Evolutionary conservation across 2,888 invertebrate genomes (phyloP).

Genomic region (Axea sp.): DNA sequence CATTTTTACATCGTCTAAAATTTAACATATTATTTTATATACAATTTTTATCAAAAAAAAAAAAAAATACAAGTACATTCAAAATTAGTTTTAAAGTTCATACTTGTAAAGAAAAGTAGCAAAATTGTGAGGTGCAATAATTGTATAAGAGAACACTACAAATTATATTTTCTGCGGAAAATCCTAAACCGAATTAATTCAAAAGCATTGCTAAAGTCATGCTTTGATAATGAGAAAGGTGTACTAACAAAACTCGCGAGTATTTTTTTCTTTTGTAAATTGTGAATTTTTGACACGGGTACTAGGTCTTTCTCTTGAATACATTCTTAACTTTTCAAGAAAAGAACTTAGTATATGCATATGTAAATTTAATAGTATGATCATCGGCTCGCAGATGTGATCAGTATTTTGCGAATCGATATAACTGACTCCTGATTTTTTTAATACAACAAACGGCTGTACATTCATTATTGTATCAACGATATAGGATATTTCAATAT

Average conservation of each 20-base stretch:
- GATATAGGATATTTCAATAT: constrained; percentile 33
- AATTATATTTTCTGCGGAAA: constrained; percentile 24
- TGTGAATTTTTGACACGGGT: too few relatives aligned
- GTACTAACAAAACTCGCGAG: too few relatives aligned
- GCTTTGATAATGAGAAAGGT: constrained; percentile 2
- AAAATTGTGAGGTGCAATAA: constrained; percentile 40
- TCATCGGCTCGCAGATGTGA: neutral
- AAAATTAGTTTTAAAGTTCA: constrained; percentile 19
- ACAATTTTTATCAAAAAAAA: too few relatives aligned
- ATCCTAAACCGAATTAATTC: constrained; percentile 30
- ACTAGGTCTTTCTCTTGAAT: too few relatives aligned
- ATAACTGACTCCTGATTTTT: constrained; percentile 17
- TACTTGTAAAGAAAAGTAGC: constrained; percentile 12
- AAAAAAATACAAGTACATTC: constrained; percentile 31
- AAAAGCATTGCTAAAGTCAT: constrained; percentile 1
- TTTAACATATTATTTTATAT: too few relatives aligned
- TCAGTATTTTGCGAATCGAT: neutral
- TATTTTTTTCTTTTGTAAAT: constrained; percentile 1
- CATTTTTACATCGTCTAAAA: too few relatives aligned
- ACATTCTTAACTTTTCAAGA: too few relatives aligned
- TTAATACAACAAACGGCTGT: constrained; percentile 36
- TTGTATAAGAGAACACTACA: constrained; percentile 26
- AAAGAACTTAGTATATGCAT: neutral
- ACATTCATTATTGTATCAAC: constrained; percentile 45
- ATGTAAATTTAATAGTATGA: constrained; percentile 2